Percentiles rank a stretch among this genome's conserved stretches.
phyloP scores from a whole-genome alignment of 2,113 vertebrate genomes.

The Upupa epops region DNA sequence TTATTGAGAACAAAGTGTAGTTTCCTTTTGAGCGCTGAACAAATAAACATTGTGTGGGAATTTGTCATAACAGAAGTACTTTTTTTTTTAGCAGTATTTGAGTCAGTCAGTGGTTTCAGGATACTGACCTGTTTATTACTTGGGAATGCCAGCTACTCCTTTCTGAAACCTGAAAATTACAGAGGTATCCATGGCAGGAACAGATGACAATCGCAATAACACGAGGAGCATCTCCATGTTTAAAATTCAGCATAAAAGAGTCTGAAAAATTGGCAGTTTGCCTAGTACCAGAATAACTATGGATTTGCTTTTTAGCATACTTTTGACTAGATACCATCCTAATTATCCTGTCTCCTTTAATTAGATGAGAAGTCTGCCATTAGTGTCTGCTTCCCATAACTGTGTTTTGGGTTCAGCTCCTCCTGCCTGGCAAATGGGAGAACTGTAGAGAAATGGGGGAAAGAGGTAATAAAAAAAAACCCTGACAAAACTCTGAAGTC shows the following conservation, averaged over 20 bases:
- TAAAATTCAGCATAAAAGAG: background rate
- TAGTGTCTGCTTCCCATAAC: background rate
- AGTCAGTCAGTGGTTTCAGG: background rate
- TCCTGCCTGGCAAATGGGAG: background rate
- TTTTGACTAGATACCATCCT: background rate
- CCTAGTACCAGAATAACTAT: background rate
- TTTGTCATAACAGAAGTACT: background rate
- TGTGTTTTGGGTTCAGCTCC: background rate
- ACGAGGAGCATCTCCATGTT: background rate
- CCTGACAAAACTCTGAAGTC: background rate
- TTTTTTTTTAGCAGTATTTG: background rate
- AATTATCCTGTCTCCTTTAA: background rate
- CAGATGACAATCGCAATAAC: background rate
- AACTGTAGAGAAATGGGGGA: background rate
- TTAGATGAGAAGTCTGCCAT: background rate
- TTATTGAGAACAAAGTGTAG: slow-evolving; percentile 9
- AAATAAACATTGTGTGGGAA: slow-evolving; percentile 15
- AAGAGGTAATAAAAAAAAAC: background rate
- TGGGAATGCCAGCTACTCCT: background rate
- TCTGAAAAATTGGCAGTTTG: background rate
- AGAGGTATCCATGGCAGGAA: background rate
- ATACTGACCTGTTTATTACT: background rate
- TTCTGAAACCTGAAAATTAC: background rate
- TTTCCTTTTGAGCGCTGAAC: background rate
- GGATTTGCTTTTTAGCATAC: background rate